These are phyloP conservation scores for Spisula solida DNA, from an alignment of 2,888 invertebrate genomes.

Conservation along the genomic window DNA sequence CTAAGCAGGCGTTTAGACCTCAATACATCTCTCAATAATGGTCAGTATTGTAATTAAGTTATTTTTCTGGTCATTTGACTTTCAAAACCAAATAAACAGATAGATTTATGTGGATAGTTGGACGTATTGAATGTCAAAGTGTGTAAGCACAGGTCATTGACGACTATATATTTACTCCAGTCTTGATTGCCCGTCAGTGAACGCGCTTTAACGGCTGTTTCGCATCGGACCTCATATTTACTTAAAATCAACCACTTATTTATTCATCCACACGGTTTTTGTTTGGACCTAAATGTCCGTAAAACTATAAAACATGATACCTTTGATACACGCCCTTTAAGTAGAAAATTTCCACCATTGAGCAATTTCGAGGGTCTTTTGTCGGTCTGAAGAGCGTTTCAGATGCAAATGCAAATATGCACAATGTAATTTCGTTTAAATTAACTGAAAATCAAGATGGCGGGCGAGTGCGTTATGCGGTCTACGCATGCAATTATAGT, in stretches of 20 bases:
- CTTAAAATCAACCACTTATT: slow-evolving; percentile 68
- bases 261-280: slow-evolving; percentile 75
- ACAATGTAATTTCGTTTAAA: slow-evolving; percentile 66
- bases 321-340: slow-evolving; percentile 64
- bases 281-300: slow-evolving; percentile 75
- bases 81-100: slow-evolving; percentile 53
- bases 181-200: slow-evolving; percentile 40
- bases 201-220: slow-evolving; percentile 47
- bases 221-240: slow-evolving; percentile 59
- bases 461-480: slow-evolving; percentile 44
- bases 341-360: slow-evolving; percentile 66
- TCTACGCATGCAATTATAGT: slow-evolving; percentile 49
- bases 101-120: slow-evolving; percentile 45
- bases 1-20: background rate
- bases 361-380: slow-evolving; percentile 68
- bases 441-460: slow-evolving; percentile 66
- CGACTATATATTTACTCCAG: slow-evolving; percentile 42
- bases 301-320: slow-evolving; percentile 75
- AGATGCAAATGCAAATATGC: slow-evolving; percentile 53
- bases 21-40: background rate
- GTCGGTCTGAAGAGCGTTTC: slow-evolving; percentile 50
- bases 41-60: slow-evolving; percentile 48
- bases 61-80: slow-evolving; percentile 55
- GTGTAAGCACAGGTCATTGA: slow-evolving; percentile 30
- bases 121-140: slow-evolving; percentile 53